These are phyloP conservation scores for Drosophila buzzatii DNA, from an alignment of 2,888 invertebrate species.

Conservation along the genomic window DNA sequence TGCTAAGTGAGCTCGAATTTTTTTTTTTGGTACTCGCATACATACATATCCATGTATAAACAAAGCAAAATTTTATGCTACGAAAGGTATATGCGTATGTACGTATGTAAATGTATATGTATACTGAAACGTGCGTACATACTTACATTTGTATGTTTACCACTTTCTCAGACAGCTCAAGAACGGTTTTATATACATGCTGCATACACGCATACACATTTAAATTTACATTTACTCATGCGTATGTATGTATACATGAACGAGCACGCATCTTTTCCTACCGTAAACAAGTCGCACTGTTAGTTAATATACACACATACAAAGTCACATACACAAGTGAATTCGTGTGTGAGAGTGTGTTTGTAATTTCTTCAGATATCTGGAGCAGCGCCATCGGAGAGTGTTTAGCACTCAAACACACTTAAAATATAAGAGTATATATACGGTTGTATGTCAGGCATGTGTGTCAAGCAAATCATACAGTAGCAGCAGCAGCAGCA, in stretches of 20 bases:
- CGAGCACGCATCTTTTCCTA: slow-evolving; percentile 45
- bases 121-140: not conserved
- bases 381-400: slow-evolving; percentile 28
- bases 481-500: slow-evolving; percentile 8
- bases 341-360: not conserved
- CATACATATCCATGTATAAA: slow-evolving; percentile 23
- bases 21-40: not conserved
- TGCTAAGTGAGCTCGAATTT: not conserved
- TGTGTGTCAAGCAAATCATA: slow-evolving; percentile 33
- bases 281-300: slow-evolving; percentile 46
- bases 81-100: not conserved
- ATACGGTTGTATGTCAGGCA: slow-evolving; percentile 22
- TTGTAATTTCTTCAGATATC: slow-evolving; percentile 21
- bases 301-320: slow-evolving; percentile 19
- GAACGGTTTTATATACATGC: slow-evolving; percentile 32
- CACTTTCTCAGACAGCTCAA: slow-evolving; percentile 39
- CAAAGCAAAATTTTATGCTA: slow-evolving; percentile 20
- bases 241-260: slow-evolving; percentile 16
- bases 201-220: not conserved
- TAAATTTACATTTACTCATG: slow-evolving; percentile 12
- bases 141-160: slow-evolving; percentile 23
- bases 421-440: slow-evolving; percentile 7
- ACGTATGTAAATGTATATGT: not conserved
- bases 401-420: slow-evolving; percentile 15
- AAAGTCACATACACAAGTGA: not conserved